Evolutionary conservation across 1,140 invertebrate species (phyloP), one percentile per base, ranked within the genome.

Genomic region (Zophobas atratus): DNA sequence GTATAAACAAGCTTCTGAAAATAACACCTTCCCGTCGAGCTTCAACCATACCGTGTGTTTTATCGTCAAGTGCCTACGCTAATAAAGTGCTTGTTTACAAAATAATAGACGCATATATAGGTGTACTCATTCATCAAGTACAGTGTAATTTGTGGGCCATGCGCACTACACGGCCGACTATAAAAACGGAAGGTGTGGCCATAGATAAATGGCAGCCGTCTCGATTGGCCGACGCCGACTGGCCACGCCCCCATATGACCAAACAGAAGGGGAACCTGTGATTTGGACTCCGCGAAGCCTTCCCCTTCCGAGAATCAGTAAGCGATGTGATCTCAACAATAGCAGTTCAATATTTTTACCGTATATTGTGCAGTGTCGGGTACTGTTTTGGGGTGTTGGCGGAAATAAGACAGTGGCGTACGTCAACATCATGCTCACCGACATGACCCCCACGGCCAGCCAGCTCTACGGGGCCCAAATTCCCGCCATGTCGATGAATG

Each of bases 381-480:
- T 70, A 80, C 81, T 82, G 81, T 81, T 81, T 75, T 74, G 53
- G 4, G 51, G 6, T 38, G 48, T 48, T 74, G 71, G 6, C 36
- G 8, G 6, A 71, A 38, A 36, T 38, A 63, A 67, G n/a, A 67
- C 60, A 67, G 60, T 67, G 60, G 60, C 72, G 8, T 74, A 74
- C 72, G 53, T 56, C 53, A 75, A 60, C 56, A 60, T 67, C 38
- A 89, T 89, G 89, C 84, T 89, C 79, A 89, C 89, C 73, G 89
- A 89, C 84, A 89, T 89, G 87, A 88, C 88, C 77, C 88, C 89
- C 79, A 87, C 88, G 79, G 89, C 88, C 79, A 88, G 89, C 55
- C 89, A 89, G 83, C 85, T 89, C 67, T 89, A 89, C 82, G 88
- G 89, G 67, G 87, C 88, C 73, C 89, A 89, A 81, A 89, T 89